Evolutionary conservation across 2,113 vertebrate genomes (phyloP), one percentile per base, ranked within the genome.

Genomic region (Genyomyrus donnyi): DNA sequence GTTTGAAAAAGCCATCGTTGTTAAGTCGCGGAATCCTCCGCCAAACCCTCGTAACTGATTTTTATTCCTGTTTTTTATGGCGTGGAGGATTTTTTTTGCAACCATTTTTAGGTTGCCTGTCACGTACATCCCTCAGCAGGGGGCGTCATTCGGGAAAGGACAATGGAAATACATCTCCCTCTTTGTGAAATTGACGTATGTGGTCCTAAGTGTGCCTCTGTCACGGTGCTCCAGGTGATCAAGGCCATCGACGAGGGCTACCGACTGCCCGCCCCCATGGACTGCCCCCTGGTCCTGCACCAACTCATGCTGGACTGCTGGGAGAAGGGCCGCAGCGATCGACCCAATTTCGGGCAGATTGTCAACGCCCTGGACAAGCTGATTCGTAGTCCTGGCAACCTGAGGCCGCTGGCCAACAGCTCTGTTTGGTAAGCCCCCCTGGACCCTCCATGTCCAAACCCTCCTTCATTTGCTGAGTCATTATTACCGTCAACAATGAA

Each of bases 301-400:
- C 98, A 99, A 93, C 97, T 99, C 90, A 99, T 99, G 98, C 93
- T 99, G 92, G 98, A 98, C 94, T 99, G 98, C 94, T 99, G 98
- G 98, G 98, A 99, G 95, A 99, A 99, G 93, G 98, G 98, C 95
- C 96, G 98, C 77, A 99, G 98, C 84, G 97, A 97, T 27, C 96
- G 98, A 89, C 98, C 98, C 27, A 98, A 98, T 92, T 99, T 99
- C 94, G 95, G 95, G 0, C 97, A 99, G 93, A 98, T 99, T 1
- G 98, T 99, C 95, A 98, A 97, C 95, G 98, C 97, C 91, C 92
- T 99, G 31, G 98, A 99, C 93, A 98, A 98, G 93, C 98, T 99
- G 97, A 99, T 99, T 91, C 97, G 98, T 91, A 99, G 99, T 93
- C 98, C 98, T 4, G 97, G 97, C 31, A 98, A 97, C 93, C 98